These are phyloP conservation scores for Chelonus insularis DNA, from an alignment of 1,140 invertebrate genomes.

Conservation along the genomic window DNA sequence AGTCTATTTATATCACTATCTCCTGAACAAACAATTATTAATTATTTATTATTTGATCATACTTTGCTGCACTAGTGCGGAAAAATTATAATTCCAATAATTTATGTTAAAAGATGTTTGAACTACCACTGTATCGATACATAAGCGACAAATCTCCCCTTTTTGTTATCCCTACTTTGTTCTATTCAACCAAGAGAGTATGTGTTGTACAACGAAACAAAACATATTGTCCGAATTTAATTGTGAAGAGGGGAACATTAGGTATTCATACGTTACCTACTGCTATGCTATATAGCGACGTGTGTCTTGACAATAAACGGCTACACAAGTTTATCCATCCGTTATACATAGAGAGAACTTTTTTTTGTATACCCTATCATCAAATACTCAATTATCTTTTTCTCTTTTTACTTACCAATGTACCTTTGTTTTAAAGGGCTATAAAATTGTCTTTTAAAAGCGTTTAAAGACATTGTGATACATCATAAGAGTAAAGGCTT, in stretches of 20 bases:
- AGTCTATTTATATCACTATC: too few relatives aligned
- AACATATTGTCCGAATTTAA: conserved; percentile 60
- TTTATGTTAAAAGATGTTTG: neutral
- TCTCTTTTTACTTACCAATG: neutral
- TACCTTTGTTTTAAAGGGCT: neutral
- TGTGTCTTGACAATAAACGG: conserved; percentile 19
- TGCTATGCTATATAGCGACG: conserved; percentile 2
- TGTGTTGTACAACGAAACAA: conserved; percentile 51
- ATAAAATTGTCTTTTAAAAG: neutral
- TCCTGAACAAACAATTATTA: too few relatives aligned
- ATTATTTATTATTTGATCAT: too few relatives aligned
- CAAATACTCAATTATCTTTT: neutral
- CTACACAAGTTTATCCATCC: conserved; percentile 18
- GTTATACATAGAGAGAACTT: neutral
- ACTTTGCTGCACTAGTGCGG: too few relatives aligned
- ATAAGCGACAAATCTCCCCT: conserved; percentile 3
- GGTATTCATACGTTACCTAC: conserved; percentile 56
- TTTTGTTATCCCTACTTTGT: too few relatives aligned
- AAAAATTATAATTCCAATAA: too few relatives aligned
- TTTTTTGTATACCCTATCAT: neutral
- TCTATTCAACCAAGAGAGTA: conserved; percentile 35
- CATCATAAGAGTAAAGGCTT: neutral
- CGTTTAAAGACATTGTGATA: neutral
- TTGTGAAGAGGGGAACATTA: conserved; percentile 55
- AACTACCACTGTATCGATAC: conserved; percentile 11